Evolutionary conservation across 2,113 vertebrate species (phyloP), one percentile per base, ranked within the genome.

Genomic region (Capreolus pygargus): DNA sequence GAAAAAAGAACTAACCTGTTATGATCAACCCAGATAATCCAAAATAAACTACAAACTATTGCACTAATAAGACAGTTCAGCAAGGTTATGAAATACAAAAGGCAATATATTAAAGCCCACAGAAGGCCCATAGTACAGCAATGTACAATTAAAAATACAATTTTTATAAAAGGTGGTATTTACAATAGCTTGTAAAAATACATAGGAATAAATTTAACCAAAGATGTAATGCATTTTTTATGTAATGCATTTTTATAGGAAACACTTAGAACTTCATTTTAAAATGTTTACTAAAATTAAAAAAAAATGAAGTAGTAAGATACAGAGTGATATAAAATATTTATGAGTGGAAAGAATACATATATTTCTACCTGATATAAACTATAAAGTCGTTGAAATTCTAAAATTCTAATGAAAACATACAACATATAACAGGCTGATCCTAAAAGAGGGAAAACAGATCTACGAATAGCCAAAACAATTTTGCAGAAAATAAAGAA

Each of bases 401-500:
- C 45, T 67, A 93, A 81, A 74, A 36, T 86, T 91, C 54, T 67
- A 86, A 86, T 70, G 39, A 90, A 92, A 97, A 95, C 28, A 86
- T 45, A 21, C 67, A 96, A 81, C 19, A 90, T 45, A 84, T 54
- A 84, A 94, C 14, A 86, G 95, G 6, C 33, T 89, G 43, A 52
- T 88, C 25, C 43, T 85, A 78, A 91, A 61, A 91, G 55, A 55
- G 33, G 39, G 39, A 78, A 83, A 86, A 93, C 8, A 91, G 17
- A 30, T 60, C n/a, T 16, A 60, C 23, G 14, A 91, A 84, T 4
- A 94, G 45, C 15, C 85, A 76, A 89, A 52, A 84, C 15, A 84
- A 33, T 89, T 93, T 16, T 57, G 81, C 89, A 96, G 87, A 95
- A 78, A 91, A 84, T 76, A 93, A 90, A 74, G 43, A n/a, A 50